Conservation (phyloP, 2,888 invertebrate genomes). For the Xanthorhoe designata region DNA sequence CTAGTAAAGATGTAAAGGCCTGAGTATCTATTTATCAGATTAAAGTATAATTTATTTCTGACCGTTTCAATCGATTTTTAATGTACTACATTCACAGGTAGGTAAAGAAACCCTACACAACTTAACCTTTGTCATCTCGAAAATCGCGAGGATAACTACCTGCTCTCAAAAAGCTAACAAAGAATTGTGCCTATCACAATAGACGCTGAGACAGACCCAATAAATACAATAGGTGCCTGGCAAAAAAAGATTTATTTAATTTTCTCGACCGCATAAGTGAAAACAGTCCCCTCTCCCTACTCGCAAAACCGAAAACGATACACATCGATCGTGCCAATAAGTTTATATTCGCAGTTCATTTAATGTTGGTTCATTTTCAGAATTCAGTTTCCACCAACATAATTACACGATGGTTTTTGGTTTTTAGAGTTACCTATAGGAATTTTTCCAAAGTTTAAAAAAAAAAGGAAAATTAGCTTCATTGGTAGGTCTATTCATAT, state of each 20-base stretch:
- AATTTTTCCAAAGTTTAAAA: no score
- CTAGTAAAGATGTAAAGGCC: no score
- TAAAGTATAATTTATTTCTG: background rate
- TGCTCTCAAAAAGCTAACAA: conserved; percentile 27
- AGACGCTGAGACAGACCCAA: conserved; percentile 14
- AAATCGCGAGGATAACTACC: conserved; percentile 28
- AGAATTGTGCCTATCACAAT: conserved; percentile 22
- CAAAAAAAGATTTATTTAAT: conserved; percentile 19
- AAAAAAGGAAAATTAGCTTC: no score
- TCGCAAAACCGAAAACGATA: no score
- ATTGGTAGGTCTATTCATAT: no score
- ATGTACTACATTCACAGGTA: conserved; percentile 23
- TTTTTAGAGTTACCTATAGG: no score
- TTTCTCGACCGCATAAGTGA: conserved; percentile 12
- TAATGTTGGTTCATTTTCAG: no score
- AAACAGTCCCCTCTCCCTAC: background rate
- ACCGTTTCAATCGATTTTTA: conserved; percentile 13
- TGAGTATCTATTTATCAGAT: no score
- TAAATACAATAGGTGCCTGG: conserved; percentile 14
- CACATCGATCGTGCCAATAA: no score
- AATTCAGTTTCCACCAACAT: no score
- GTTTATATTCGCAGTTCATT: background rate
- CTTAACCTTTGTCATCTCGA: conserved; percentile 13
- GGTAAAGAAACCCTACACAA: conserved; percentile 22
- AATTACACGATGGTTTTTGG: no score